A percentile compares a stretch with the other conserved stretches of the same genome.
phyloP scores from a whole-genome alignment of 2,113 vertebrate genomes.

The Charadrius vociferus region DNA sequence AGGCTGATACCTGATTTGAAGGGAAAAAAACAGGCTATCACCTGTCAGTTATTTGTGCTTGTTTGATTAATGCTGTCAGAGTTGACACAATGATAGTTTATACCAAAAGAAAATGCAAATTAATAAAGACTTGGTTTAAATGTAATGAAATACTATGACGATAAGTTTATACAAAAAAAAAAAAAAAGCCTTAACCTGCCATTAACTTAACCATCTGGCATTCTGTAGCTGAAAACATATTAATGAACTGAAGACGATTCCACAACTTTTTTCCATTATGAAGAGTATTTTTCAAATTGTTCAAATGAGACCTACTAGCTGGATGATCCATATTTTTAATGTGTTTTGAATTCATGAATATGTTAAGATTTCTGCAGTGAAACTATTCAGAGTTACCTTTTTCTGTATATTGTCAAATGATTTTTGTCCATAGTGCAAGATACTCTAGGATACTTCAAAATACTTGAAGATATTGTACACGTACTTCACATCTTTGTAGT shows the following conservation, averaged over 20 bases:
- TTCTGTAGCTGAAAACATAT: slow-evolving; percentile 1
- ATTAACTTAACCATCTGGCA: background rate
- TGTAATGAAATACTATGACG: background rate
- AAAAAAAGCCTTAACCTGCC: background rate
- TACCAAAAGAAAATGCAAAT: background rate
- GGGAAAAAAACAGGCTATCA: background rate
- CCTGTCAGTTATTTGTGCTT: background rate
- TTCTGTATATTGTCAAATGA: slow-evolving; percentile 23
- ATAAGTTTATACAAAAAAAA: slow-evolving; percentile 16
- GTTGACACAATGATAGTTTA: background rate
- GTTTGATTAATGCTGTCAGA: slow-evolving; percentile 1
- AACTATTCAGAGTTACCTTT: slow-evolving; percentile 20
- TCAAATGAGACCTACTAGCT: background rate
- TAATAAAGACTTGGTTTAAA: background rate
- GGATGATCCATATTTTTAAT: slow-evolving; percentile 17
- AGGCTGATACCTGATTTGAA: background rate
- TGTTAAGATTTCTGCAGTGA: slow-evolving; percentile 24
- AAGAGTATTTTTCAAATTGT: slow-evolving; percentile 36
- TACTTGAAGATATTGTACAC: slow-evolving; percentile 48
- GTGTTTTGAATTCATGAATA: slow-evolving; percentile 12
- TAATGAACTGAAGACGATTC: background rate
- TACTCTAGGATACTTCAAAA: slow-evolving; percentile 48
- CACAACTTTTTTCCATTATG: background rate
- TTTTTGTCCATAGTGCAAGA: slow-evolving; percentile 26
- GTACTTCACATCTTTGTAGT: slow-evolving; percentile 54